Percentiles rank a stretch among this genome's conserved stretches.
Evolutionary conservation across 2,113 vertebrate genomes (phyloP).

Genomic region (Uropsilus gracilis): DNA sequence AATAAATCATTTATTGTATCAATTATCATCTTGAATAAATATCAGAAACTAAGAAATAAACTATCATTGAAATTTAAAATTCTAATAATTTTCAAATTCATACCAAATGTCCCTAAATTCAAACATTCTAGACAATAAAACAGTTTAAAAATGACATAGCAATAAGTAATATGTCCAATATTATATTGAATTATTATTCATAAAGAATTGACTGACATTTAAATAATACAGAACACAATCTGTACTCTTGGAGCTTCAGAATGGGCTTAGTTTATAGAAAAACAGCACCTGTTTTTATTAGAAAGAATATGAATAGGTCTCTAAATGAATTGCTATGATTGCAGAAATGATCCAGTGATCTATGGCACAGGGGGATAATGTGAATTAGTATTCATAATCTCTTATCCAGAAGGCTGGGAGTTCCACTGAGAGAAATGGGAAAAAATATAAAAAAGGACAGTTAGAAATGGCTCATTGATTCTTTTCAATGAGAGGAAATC

Average conservation of each 20-base stretch:
- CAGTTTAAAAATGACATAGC: neutral
- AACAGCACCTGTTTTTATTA: neutral
- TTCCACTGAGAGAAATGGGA: constrained; percentile 33
- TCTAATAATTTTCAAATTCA: neutral
- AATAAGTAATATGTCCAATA: neutral
- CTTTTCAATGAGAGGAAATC: constrained; percentile 38
- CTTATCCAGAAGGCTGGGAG: neutral
- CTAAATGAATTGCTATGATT: constrained; percentile 60
- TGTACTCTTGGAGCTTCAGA: neutral
- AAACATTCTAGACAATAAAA: constrained; percentile 29
- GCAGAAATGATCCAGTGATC: constrained; percentile 23
- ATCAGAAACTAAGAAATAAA: neutral
- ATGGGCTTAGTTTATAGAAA: constrained; percentile 1
- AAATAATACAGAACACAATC: neutral
- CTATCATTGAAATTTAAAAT: neutral
- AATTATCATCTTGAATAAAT: neutral
- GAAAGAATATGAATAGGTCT: constrained; percentile 5
- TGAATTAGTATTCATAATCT: constrained; percentile 61
- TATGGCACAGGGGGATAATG: neutral
- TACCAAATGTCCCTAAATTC: neutral
- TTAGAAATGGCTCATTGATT: constrained; percentile 55
- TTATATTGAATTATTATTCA: neutral
- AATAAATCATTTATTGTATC: neutral
- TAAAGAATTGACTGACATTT: neutral
- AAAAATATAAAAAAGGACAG: constrained; percentile 42